Base-by-base conservation (phyloP, 2,113 vertebrate genomes). In the Perca flavescens region DNA sequence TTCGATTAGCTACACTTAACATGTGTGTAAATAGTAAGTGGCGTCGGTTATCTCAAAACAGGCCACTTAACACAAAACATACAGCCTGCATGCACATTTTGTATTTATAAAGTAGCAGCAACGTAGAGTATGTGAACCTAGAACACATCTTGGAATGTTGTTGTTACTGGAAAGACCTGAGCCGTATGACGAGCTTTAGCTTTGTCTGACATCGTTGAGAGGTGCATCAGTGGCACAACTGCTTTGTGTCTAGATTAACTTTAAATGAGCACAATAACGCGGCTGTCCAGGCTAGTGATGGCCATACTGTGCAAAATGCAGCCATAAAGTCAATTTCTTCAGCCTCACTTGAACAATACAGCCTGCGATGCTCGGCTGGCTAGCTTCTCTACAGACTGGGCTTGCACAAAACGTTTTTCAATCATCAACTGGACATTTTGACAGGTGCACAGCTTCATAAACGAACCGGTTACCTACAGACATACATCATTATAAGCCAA, bases 391-490 rank as follows among this genome's bases (percentile, higher is more conserved):
- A 12, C 10, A 72, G 54, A 70, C 50, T 49, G 56, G 28, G 49
- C 80, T 82, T 43, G 83, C 49, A 28, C 68, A 68, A 46, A 43
- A 43, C 40, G 40, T 43, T 43, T 67, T 77, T 91, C 86, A 92
- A 89, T 90, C 87, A 91, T 78, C 70, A 79, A 76, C 77, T 72
- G 76, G 80, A 79, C 72, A 16, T 86, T 91, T 93, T 94, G 93
- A 93, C 93, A 94, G 93, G 89, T 93, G 89, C 86, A 89, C 82
- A 58, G 50, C 67, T 83, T 3, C 13, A 53, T n/a, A 81, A 81
- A 73, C 60, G 28, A 74, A 64, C 49, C 14, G 31, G 53, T 14
- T 47, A 58, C 31, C 22, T 8, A 40, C 50, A 84, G 1, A 43
- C 6, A 58, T 3, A 34, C 12, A 58, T 36, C 5, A 58, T 8